A percentile compares a stretch with the other conserved stretches of the same genome.
These are phyloP conservation scores for Steinernema khuongi DNA, from an alignment of 1,140 invertebrate species.

Conservation along the genomic window DNA sequence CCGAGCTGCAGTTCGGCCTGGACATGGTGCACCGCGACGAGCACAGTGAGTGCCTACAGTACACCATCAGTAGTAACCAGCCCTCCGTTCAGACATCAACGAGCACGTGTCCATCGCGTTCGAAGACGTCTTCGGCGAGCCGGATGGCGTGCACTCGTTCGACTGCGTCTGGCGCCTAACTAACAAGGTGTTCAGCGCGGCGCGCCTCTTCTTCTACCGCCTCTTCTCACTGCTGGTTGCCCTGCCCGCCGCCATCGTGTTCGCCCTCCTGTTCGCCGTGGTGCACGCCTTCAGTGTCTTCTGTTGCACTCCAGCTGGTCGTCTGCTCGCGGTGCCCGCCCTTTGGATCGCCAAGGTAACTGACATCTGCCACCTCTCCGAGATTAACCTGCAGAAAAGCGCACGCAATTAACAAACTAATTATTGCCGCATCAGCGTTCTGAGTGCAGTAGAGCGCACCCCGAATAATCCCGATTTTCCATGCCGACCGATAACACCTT, in stretches of 20 bases:
- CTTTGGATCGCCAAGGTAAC: constrained; percentile 31
- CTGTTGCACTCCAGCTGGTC: constrained; percentile 29
- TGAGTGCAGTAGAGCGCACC: background rate
- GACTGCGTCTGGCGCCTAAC: constrained; percentile 61
- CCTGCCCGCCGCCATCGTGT: constrained; percentile 33
- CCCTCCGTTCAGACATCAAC: constrained; percentile 20
- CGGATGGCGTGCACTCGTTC: constrained; percentile 60
- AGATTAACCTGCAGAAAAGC: background rate
- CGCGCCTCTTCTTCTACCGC: constrained; percentile 60
- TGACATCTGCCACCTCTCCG: constrained; percentile 12
- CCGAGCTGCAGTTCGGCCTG: constrained; percentile 27
- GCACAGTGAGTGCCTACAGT: background rate
- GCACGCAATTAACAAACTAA: background rate
- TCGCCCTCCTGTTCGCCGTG: constrained; percentile 33
- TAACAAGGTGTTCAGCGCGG: constrained; percentile 54
- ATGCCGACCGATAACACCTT: background rate
- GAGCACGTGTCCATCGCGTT: constrained; percentile 50
- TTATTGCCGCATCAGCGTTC: constrained; percentile 16
- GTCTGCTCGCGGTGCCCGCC: constrained; percentile 30
- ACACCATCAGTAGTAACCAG: background rate
- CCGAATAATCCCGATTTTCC: background rate
- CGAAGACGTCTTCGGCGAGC: constrained; percentile 63
- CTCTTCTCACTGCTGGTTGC: constrained; percentile 25
- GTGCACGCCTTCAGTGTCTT: constrained; percentile 28
- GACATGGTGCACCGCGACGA: constrained; percentile 29